Evolutionary conservation across 92 coral and sea anemone species (phyloP), one percentile per base, ranked within the genome.

Genomic region (Palythoa caribaeorum): DNA sequence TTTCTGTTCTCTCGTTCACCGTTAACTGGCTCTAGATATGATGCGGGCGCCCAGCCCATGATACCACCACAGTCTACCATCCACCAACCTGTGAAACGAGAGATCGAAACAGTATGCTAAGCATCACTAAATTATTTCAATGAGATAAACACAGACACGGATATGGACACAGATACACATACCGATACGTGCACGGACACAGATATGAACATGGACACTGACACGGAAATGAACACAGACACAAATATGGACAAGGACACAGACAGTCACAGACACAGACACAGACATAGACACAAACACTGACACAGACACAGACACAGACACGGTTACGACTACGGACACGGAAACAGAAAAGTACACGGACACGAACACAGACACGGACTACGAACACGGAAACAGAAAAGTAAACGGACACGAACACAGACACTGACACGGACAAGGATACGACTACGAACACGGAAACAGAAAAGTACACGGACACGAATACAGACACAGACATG

Each of bases 11-110:
- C 87, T 50, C 36, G 7, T 20, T 19, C 38, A 38, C 78, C 77
- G 37, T 83, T 63, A 7, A 72, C 87, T 52, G 63, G 76, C 37
- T 83, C 77, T 59, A 83, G 78, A 68, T 69, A 83, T 9, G 87
- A 83, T 50, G 87, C 87, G 5, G 87, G 87, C 5, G 78, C 87
- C 87, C 87, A 83, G 1, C 87, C 87, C 87, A 50, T 14, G 38
- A 35, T 48, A 1, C 78, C 87, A 40, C 69, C 39, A 51, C 39
- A 69, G 21, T 83, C 78, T 8, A 83, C 87, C 48, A 69, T 38
- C 87, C 87, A 83, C 87, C 87, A 83, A 19, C 87, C 87, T 83
- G 44, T 9, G 2, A 39, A 9, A 9, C 28, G 39, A 8, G 37
- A 50, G 53, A 16, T 17, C 3, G 0, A 47, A 9, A 11, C 9